Evolutionary conservation across 2,113 vertebrate genomes (phyloP).

Genomic region (Nesoenas mayeri): DNA sequence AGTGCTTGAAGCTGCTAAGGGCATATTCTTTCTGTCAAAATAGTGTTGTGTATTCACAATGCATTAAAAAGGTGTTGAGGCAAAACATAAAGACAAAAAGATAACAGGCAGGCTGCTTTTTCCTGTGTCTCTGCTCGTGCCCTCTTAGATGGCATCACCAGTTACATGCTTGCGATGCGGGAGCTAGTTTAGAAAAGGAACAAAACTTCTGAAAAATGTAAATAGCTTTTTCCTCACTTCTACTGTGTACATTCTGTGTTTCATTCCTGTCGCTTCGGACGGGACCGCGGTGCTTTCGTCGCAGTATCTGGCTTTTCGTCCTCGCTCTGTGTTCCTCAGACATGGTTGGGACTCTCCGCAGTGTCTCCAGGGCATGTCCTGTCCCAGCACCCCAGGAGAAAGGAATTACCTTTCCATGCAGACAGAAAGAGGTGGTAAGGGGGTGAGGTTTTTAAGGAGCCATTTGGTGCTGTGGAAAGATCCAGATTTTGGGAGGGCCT

Average conservation of each 20-base stretch:
- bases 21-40: not conserved
- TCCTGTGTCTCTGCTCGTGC: not conserved
- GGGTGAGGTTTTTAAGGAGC: not conserved
- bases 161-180: not conserved
- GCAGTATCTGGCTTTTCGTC: not conserved
- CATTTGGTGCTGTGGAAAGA: not conserved
- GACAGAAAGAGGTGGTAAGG: not conserved
- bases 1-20: not conserved
- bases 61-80: not conserved
- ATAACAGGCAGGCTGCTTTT: not conserved
- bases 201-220: not conserved
- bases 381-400: not conserved
- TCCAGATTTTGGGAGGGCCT: not conserved
- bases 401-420: not conserved
- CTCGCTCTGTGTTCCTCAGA: not conserved
- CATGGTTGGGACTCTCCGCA: not conserved
- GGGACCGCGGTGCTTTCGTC: not conserved
- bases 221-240: not conserved
- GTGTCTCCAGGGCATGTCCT: not conserved
- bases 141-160: not conserved
- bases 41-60: not conserved
- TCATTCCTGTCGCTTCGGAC: not conserved
- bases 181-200: not conserved
- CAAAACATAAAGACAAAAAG: not conserved
- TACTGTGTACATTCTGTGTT: not conserved